phyloP scores from a whole-genome alignment of 2,113 vertebrate genomes.

The Neoarius graeffei region DNA sequence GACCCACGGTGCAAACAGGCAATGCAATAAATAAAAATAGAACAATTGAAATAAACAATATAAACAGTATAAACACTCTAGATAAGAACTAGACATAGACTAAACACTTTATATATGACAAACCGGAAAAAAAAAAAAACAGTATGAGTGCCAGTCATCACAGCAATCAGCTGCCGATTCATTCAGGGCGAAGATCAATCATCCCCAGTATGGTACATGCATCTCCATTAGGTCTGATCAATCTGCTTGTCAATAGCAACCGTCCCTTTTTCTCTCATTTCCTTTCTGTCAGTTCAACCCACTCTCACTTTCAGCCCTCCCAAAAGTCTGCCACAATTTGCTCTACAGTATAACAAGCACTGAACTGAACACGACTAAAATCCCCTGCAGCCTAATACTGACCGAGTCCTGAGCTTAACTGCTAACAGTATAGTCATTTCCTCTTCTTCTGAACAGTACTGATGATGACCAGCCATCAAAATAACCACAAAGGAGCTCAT shows the following conservation, averaged over 20 bases:
- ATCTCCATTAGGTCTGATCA: constrained; percentile 38
- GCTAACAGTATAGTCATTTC: neutral
- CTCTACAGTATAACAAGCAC: constrained; percentile 21
- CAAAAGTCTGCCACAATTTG: constrained; percentile 20
- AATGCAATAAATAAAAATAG: no score
- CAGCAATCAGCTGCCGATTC: constrained; percentile 4
- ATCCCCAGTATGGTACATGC: constrained; percentile 17
- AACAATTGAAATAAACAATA: no score
- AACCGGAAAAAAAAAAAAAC: neutral
- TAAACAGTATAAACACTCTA: no score
- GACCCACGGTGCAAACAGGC: no score
- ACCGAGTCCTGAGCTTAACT: constrained; percentile 13
- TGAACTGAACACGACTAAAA: constrained; percentile 26
- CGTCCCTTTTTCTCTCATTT: neutral
- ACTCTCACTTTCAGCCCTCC: neutral
- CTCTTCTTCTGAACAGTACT: neutral
- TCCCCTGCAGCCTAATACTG: neutral
- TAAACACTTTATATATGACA: no score
- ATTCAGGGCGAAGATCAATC: constrained; percentile 17
- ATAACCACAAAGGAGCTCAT: neutral
- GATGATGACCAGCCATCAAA: constrained; percentile 1
- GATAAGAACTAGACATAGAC: no score
- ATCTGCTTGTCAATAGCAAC: constrained; percentile 17
- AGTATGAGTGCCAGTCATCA: neutral
- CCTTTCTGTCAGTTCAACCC: neutral